Conservation (phyloP, 2,113 vertebrate genomes). For the Hydrochoerus hydrochaeris region DNA sequence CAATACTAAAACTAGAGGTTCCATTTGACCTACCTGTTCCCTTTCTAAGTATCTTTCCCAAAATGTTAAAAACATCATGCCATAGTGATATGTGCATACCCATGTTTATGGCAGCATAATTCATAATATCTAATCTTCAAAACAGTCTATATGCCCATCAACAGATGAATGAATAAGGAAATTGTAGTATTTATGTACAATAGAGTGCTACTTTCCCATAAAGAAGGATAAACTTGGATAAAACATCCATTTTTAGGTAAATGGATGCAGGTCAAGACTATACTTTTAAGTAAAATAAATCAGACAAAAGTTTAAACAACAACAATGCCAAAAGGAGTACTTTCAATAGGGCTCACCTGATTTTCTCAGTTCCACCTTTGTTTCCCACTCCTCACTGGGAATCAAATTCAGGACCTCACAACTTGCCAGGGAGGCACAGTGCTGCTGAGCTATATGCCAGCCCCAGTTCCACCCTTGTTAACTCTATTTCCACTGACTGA, state of each 20-base stretch:
- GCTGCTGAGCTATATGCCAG: too few species aligned
- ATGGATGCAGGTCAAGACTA: neutral
- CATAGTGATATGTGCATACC: neutral
- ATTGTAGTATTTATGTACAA: neutral
- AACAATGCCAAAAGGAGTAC: neutral
- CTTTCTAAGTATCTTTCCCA: neutral
- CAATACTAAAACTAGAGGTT: neutral
- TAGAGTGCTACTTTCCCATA: neutral
- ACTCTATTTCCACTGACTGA: neutral
- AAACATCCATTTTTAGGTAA: neutral
- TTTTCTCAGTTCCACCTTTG: neutral
- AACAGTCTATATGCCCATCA: neutral
- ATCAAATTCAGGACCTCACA: too few species aligned
- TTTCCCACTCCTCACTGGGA: too few species aligned
- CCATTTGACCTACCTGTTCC: neutral
- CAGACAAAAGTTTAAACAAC: neutral
- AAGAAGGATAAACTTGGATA: neutral
- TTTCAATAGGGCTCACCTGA: neutral
- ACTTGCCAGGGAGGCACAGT: too few species aligned
- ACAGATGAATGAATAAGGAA: neutral
- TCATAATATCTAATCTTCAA: neutral
- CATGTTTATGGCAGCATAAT: neutral
- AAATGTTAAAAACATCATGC: neutral
- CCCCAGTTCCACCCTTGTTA: neutral
- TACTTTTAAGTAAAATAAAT: neutral